phyloP scores from a whole-genome alignment of 2,888 invertebrate genomes.

The Limnephilus rhombicus region DNA sequence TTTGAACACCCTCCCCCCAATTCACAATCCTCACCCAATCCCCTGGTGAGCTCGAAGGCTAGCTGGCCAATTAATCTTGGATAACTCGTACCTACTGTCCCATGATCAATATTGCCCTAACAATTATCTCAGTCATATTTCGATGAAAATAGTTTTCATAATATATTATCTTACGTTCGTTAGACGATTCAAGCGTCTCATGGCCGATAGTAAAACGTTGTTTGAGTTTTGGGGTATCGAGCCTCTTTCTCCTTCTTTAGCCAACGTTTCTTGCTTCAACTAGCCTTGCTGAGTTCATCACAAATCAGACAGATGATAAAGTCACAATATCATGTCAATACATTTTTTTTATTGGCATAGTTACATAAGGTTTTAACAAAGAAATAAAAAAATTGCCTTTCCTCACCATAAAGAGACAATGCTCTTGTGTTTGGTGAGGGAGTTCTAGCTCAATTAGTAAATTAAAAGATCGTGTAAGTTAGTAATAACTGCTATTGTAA shows the following conservation, averaged over 20 bases:
- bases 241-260: background rate
- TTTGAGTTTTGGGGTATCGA: background rate
- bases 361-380: too few relatives aligned
- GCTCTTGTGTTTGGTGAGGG: too few relatives aligned
- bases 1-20: background rate
- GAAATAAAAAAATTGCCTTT: too few relatives aligned
- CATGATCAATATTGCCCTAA: slow-evolving; percentile 16
- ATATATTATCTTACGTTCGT: too few relatives aligned
- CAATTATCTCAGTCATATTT: slow-evolving; percentile 12
- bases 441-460: too few relatives aligned
- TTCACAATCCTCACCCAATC: background rate
- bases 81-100: background rate
- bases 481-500: too few relatives aligned
- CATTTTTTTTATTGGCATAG: too few relatives aligned
- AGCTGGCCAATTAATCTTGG: slow-evolving; percentile 20
- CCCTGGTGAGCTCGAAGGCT: slow-evolving; percentile 2
- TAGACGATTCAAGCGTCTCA: background rate
- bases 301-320: too few relatives aligned
- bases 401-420: too few relatives aligned
- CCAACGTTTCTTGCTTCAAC: background rate
- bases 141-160: background rate
- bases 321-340: too few relatives aligned
- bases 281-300: too few relatives aligned
- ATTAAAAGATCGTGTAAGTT: too few relatives aligned
- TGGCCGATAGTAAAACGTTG: background rate